Evolutionary conservation across 2,113 vertebrate species (phyloP).

Genomic region (Mobula birostris): DNA sequence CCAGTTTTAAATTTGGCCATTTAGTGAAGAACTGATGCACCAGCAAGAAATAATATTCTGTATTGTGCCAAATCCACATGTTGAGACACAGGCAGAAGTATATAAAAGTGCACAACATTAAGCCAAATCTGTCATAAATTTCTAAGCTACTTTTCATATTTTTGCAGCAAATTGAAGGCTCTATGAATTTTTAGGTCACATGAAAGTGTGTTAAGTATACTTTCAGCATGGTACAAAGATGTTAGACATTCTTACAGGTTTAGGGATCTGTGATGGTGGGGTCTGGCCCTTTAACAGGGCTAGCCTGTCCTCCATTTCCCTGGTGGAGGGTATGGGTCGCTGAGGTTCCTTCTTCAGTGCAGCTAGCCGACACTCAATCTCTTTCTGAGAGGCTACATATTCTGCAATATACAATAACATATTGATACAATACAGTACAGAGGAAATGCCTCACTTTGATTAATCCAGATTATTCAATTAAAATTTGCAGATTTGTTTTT

Average conservation of each 20-base stretch:
- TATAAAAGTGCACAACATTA: background rate
- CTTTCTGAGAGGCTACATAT: slow-evolving; percentile 70
- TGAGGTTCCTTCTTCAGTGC: slow-evolving; percentile 64
- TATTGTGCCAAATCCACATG: background rate
- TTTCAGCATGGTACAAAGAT: background rate
- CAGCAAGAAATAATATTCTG: background rate
- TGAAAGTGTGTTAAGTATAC: background rate
- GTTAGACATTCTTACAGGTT: slow-evolving; percentile 56
- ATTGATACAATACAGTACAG: background rate
- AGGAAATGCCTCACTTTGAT: background rate
- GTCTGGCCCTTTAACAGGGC: slow-evolving; percentile 67
- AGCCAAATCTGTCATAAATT: background rate
- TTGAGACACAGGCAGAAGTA: background rate
- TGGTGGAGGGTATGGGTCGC: slow-evolving; percentile 62
- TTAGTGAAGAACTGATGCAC: background rate
- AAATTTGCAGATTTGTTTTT: background rate
- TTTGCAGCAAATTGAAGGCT: background rate
- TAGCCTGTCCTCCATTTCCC: slow-evolving; percentile 79
- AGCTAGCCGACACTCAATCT: slow-evolving; percentile 80
- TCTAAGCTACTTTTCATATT: background rate
- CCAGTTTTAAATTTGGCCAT: background rate
- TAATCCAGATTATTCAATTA: background rate
- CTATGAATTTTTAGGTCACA: background rate
- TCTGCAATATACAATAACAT: slow-evolving; percentile 55
- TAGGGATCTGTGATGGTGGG: slow-evolving; percentile 58